Base-by-base conservation (phyloP, 1,140 invertebrate species). In the Nasonia longicornis region DNA sequence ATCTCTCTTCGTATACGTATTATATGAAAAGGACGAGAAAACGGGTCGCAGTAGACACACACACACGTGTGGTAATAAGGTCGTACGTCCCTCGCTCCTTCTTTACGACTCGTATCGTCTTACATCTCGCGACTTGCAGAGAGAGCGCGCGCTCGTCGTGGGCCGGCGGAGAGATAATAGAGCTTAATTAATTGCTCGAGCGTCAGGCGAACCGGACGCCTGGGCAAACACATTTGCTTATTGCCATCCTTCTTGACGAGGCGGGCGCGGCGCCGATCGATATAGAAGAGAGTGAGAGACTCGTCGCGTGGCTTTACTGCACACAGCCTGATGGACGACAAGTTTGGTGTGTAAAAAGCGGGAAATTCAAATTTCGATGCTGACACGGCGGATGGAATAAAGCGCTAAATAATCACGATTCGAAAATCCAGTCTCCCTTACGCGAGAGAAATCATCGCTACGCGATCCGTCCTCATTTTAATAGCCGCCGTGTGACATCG, bases 181-280 rank as follows among this genome's bases (percentile, higher is more conserved):
- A 87, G 88, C 87, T 88, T 89, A 90, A 90, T 90, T 90, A 90
- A 89, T 90, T 90, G 87, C 89, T 87, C 85, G 85, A 85, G n/a
- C 86, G 87, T 72, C 38, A 29, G 88, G 86, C 86, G 86, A 87
- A 42, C 86, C 86, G 85, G 85, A 45, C 66, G 85, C 83, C 87
- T 88, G 76, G 79, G 85, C 88, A 89, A 90, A 89, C 88, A 89
- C 89, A 90, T 90, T 90, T 89, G 89, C 88, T 89, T 89, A 89
- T 89, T 90, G 88, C 86, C 85, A 87, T 89, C 86, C 85, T 88
- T 89, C 89, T 89, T 89, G 86, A 67, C 52, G 69, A 58, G 52
- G 52, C 71, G 11, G 71, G 20, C 67, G 79, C n/a, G 80, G 45
- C 74, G 58, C 7, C 52, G 52, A 58, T 58, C 52, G 52, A 58